Evolutionary conservation across 37 sponge, comb jelly and placozoan genomes (phyloP).

Genomic region (Bolinopsis microptera): DNA sequence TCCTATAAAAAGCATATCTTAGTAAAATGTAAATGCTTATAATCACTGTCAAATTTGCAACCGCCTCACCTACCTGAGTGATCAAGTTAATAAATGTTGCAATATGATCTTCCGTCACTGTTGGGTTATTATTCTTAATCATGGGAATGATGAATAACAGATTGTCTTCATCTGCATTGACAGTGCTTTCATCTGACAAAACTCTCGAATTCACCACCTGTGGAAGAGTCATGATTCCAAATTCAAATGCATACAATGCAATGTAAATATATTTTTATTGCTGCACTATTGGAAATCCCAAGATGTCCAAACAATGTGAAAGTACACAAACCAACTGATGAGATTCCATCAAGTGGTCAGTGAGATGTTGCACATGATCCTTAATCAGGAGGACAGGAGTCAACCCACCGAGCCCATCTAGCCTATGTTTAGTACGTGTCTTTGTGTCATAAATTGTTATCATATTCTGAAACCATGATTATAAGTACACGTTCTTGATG

Average conservation of each 20-base stretch:
- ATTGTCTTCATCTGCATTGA: slow-evolving; percentile 28
- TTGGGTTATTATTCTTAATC: neutral
- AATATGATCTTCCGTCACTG: slow-evolving; percentile 37
- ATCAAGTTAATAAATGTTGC: slow-evolving; percentile 14
- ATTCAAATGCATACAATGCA: neutral
- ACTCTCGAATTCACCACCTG: slow-evolving; percentile 23
- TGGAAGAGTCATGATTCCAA: neutral
- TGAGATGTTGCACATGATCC: slow-evolving; percentile 56
- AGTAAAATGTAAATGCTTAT: too few relatives aligned
- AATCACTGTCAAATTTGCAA: too few relatives aligned
- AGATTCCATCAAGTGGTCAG: slow-evolving; percentile 28
- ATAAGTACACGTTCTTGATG: too few relatives aligned
- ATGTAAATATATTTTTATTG: neutral
- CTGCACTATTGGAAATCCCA: neutral
- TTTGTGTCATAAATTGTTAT: slow-evolving; percentile 37
- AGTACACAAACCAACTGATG: slow-evolving; percentile 64
- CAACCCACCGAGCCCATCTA: slow-evolving; percentile 32
- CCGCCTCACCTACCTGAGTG: slow-evolving; percentile 49
- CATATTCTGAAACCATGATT: too few relatives aligned
- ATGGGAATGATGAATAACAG: slow-evolving; percentile 18
- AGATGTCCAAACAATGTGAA: neutral
- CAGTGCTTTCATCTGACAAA: slow-evolving; percentile 25
- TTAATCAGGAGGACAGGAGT: slow-evolving; percentile 61
- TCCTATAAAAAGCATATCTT: neutral
- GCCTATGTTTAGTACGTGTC: slow-evolving; percentile 1